Percentiles rank a stretch among this genome's conserved stretches.
These are phyloP conservation scores for Ditylenchus dipsaci DNA, from an alignment of 1,140 invertebrate genomes.

Conservation along the genomic window DNA sequence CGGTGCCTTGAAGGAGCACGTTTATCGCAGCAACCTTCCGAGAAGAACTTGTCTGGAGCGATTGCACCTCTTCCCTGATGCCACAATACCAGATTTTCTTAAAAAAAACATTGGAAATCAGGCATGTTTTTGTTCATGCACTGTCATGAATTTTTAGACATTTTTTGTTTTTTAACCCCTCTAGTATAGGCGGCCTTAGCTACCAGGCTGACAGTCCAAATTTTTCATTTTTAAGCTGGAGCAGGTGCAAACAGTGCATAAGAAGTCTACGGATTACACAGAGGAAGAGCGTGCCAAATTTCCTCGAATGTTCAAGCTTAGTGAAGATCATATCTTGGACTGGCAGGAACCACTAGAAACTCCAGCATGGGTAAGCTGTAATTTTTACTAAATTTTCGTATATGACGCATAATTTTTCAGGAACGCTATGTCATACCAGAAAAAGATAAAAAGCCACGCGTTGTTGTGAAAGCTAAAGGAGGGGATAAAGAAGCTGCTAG, in stretches of 20 bases:
- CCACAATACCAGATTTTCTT: slow-evolving; percentile 51
- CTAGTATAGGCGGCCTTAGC: no score
- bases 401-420: not conserved
- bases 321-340: slow-evolving; percentile 15
- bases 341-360: slow-evolving; percentile 3
- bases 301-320: slow-evolving; percentile 36
- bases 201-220: no score
- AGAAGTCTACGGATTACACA: slow-evolving; percentile 54
- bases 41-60: slow-evolving; percentile 45
- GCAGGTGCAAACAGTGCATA: slow-evolving; percentile 50
- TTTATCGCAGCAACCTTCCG: slow-evolving; percentile 19
- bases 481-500: not conserved
- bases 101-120: slow-evolving; percentile 53
- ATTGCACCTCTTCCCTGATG: slow-evolving; percentile 55
- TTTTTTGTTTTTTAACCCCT: not conserved
- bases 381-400: not conserved
- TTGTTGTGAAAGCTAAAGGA: not conserved
- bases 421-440: not conserved
- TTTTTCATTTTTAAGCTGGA: slow-evolving; percentile 37
- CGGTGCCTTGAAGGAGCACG: slow-evolving; percentile 16
- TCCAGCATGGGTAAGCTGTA: not conserved
- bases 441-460: no score
- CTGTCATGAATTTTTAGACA: not conserved
- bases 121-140: slow-evolving; percentile 19
- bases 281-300: slow-evolving; percentile 47